Conservation (phyloP, 2,113 vertebrate species). For the Orcinus orca region DNA sequence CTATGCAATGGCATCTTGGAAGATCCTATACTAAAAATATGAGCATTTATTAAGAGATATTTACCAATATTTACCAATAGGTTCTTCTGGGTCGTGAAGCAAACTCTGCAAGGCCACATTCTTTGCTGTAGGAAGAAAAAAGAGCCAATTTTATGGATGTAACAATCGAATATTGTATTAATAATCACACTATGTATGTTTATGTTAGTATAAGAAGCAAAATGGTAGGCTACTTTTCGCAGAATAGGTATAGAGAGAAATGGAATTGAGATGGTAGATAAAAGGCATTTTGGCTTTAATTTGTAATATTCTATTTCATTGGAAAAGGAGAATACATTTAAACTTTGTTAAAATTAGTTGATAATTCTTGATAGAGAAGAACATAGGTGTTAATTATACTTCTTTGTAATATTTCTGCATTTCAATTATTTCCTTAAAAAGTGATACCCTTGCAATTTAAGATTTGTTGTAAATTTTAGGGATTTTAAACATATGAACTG, state of each 20-base stretch:
- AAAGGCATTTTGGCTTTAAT: not conserved
- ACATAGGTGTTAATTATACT: constrained; percentile 27
- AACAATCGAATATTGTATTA: not conserved
- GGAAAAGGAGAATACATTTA: not conserved
- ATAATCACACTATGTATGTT: not conserved
- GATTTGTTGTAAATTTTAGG: not conserved
- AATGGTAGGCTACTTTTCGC: not conserved
- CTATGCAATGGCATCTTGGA: not conserved
- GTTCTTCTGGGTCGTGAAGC: not conserved
- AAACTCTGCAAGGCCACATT: not conserved
- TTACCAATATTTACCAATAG: not conserved
- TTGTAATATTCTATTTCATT: not conserved
- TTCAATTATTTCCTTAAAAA: constrained; percentile 40
- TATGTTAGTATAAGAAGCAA: not conserved
- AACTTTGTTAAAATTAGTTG: constrained; percentile 44
- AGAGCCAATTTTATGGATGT: not conserved
- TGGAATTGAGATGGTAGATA: not conserved
- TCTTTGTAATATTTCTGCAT: constrained; percentile 24
- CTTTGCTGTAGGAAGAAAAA: not conserved
- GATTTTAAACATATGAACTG: constrained; percentile 9
- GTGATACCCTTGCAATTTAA: not conserved
- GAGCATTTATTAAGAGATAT: not conserved
- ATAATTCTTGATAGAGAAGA: constrained; percentile 36
- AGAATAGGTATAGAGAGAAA: not conserved
- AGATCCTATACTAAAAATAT: not conserved